Evolutionary conservation across 1,140 invertebrate genomes (phyloP).

Genomic region (Drosophila suzukii): DNA sequence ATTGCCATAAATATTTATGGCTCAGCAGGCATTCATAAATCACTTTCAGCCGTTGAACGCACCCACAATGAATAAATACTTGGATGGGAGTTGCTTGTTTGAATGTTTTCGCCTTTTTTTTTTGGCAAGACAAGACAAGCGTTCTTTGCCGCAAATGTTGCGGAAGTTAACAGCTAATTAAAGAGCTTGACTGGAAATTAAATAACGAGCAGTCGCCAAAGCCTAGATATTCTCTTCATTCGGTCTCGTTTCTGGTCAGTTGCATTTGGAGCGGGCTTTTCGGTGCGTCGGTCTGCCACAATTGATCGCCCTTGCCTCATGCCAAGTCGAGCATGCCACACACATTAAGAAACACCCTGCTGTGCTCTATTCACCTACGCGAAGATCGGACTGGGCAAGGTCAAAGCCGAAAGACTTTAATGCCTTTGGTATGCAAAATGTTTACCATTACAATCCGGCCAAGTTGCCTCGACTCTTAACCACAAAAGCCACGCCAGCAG

Average conservation of each 20-base stretch:
- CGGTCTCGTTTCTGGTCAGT: constrained; percentile 71
- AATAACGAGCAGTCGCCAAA: constrained; percentile 56
- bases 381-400: constrained; percentile 69
- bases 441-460: constrained; percentile 50
- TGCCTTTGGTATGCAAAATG: constrained; percentile 65
- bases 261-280: constrained; percentile 64
- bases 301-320: constrained; percentile 77
- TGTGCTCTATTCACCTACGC: constrained; percentile 70
- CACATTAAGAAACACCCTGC: constrained; percentile 53
- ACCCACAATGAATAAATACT: constrained; percentile 62
- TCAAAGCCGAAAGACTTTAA: constrained; percentile 66
- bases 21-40: constrained; percentile 64
- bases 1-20: constrained; percentile 69
- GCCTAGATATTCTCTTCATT: constrained; percentile 39
- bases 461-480: constrained; percentile 50
- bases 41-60: constrained; percentile 58
- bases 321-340: constrained; percentile 76
- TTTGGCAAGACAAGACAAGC: constrained; percentile 52
- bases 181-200: constrained; percentile 75
- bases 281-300: constrained; percentile 44
- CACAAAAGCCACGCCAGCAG: constrained; percentile 55
- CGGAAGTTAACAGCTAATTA: constrained; percentile 82
- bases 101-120: not conserved
- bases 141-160: constrained; percentile 67
- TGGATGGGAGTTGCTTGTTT: constrained; percentile 27